A percentile compares a stretch with the other conserved stretches of the same genome.
These are phyloP conservation scores for Cygnus atratus DNA, from an alignment of 2,113 vertebrate genomes.

Conservation along the genomic window DNA sequence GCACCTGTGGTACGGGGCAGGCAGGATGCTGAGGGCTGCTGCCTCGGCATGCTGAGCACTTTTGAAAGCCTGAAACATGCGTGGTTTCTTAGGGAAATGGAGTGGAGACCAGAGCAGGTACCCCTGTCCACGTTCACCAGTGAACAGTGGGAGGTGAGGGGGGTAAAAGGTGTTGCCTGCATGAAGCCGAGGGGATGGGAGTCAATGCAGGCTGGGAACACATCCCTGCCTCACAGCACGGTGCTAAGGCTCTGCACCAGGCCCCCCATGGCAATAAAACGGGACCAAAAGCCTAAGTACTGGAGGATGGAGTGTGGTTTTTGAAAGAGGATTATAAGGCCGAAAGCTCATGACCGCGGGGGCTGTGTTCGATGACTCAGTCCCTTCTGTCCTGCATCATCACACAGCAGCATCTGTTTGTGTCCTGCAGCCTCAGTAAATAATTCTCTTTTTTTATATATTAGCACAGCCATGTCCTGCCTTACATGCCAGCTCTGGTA, in stretches of 20 bases:
- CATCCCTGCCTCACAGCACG: neutral
- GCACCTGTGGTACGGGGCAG: neutral
- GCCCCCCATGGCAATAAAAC: neutral
- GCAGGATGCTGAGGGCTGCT: neutral
- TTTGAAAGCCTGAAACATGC: accelerated
- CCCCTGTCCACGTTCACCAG: accelerated
- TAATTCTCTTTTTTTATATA: neutral
- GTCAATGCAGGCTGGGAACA: neutral
- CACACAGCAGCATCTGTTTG: neutral
- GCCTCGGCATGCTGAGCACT: neutral
- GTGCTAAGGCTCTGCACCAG: neutral
- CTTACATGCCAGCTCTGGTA: neutral
- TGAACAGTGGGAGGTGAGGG: accelerated
- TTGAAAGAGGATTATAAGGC: neutral
- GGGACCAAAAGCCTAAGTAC: neutral
- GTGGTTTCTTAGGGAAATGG: too few relatives aligned
- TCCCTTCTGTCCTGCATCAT: neutral
- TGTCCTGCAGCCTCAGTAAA: neutral
- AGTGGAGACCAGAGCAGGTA: neutral
- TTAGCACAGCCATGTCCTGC: neutral
- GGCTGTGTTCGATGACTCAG: neutral
- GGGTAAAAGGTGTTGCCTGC: neutral
- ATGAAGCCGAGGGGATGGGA: neutral
- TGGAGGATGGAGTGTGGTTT: neutral
- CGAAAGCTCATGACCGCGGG: neutral